These are phyloP conservation scores for Dioctria linearis DNA, from an alignment of 2,888 invertebrate genomes.

Conservation along the genomic window DNA sequence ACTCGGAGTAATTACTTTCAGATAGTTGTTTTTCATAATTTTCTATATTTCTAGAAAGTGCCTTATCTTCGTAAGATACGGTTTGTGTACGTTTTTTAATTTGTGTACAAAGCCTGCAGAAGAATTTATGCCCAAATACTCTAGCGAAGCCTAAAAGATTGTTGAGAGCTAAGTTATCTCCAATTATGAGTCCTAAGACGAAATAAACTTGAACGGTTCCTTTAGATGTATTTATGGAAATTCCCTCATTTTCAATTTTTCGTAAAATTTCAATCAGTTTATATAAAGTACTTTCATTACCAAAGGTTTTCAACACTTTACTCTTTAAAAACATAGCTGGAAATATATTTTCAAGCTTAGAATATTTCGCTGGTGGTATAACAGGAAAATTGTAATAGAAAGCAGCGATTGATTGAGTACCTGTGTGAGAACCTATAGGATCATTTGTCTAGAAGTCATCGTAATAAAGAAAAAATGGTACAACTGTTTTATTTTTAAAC, in stretches of 20 bases:
- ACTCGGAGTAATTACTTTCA: constrained; percentile 47
- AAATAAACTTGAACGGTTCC: constrained; percentile 40
- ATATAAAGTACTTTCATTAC: constrained; percentile 46
- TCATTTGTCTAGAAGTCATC: background rate
- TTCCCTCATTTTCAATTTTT: constrained; percentile 28
- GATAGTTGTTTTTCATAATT: constrained; percentile 57
- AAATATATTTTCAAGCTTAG: constrained; percentile 42
- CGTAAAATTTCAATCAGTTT: constrained; percentile 16
- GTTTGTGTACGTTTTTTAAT: constrained; percentile 52
- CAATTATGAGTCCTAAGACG: constrained; percentile 50
- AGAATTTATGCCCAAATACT: constrained; percentile 56
- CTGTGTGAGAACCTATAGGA: constrained; percentile 4
- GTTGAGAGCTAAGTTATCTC: constrained; percentile 57
- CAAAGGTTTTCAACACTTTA: constrained; percentile 51
- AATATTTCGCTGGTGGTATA: background rate
- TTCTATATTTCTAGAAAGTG: constrained; percentile 35
- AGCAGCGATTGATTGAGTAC: constrained; percentile 15
- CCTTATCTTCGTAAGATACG: constrained; percentile 17
- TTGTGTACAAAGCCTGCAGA: constrained; percentile 57
- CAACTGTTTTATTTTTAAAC: background rate
- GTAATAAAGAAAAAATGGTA: background rate
- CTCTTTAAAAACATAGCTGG: constrained; percentile 50
- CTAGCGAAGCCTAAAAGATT: constrained; percentile 55
- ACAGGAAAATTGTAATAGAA: constrained; percentile 1
- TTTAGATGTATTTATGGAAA: background rate